These are phyloP conservation scores for Calypte anna DNA, from an alignment of 2,113 vertebrate genomes.

Conservation along the genomic window DNA sequence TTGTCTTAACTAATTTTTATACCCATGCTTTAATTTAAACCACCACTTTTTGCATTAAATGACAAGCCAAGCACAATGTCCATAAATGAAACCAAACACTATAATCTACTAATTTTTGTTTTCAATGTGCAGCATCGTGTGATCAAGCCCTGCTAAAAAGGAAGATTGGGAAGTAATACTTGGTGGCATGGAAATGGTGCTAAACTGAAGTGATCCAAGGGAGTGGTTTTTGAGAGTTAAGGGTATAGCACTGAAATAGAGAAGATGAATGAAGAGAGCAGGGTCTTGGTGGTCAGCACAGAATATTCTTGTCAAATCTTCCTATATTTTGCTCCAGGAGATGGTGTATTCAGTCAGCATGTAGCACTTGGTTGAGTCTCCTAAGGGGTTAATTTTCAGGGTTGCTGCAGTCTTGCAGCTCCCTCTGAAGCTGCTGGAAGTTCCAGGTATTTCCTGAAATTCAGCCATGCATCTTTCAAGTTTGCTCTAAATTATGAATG, in stretches of 20 bases:
- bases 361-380: not conserved
- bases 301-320: not conserved
- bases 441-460: not conserved
- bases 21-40: slow-evolving; percentile 20
- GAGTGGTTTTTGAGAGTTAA: not conserved
- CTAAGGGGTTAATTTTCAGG: not conserved
- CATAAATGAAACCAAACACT: slow-evolving; percentile 47
- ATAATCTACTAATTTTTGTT: slow-evolving; percentile 55
- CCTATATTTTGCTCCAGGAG: not conserved
- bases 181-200: slow-evolving; percentile 2
- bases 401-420: not conserved
- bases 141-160: slow-evolving; percentile 13
- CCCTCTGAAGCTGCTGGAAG: not conserved
- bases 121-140: not conserved
- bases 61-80: slow-evolving; percentile 21
- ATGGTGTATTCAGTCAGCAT: not conserved
- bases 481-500: not conserved
- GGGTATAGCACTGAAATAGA: not conserved
- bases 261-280: not conserved
- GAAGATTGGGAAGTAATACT: slow-evolving; percentile 15
- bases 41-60: slow-evolving; percentile 16
- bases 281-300: not conserved
- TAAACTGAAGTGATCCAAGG: not conserved
- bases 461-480: not conserved
- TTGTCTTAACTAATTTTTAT: slow-evolving; percentile 57